A percentile compares a stretch with the other conserved stretches of the same genome.
Conservation (phyloP, 2,888 invertebrate genomes). For the Steinernema carpocapsae region DNA sequence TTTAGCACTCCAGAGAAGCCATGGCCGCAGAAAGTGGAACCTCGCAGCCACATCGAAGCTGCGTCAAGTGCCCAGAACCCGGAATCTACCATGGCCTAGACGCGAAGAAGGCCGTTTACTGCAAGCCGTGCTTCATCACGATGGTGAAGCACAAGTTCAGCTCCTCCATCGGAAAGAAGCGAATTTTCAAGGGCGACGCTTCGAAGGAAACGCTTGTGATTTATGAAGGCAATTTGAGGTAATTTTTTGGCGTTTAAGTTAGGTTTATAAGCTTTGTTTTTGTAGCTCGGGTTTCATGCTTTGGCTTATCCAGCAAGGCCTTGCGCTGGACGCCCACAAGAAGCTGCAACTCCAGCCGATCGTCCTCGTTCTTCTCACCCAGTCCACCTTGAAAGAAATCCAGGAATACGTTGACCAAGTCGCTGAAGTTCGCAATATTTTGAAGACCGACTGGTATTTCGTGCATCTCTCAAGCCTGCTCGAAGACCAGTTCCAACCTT, state of each 20-base stretch:
- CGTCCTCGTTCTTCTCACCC: slow-evolving; percentile 20
- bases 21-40: not conserved
- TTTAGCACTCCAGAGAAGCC: not conserved
- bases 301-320: slow-evolving; percentile 37
- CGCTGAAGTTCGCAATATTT: not conserved
- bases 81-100: slow-evolving; percentile 51
- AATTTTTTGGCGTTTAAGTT: not conserved
- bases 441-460: slow-evolving; percentile 39
- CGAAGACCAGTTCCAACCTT: slow-evolving; percentile 21
- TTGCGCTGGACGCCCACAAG: slow-evolving; percentile 45
- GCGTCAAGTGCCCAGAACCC: slow-evolving; percentile 46
- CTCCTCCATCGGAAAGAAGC: slow-evolving; percentile 57
- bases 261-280: not conserved
- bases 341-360: slow-evolving; percentile 36
- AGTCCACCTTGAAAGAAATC: not conserved
- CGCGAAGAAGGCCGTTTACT: slow-evolving; percentile 61
- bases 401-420: not conserved
- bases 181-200: slow-evolving; percentile 55
- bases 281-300: slow-evolving; percentile 38
- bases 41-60: slow-evolving; percentile 3
- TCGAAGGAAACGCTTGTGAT: slow-evolving; percentile 50
- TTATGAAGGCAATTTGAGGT: slow-evolving; percentile 46
- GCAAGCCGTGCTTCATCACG: slow-evolving; percentile 57
- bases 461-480: slow-evolving; percentile 48
- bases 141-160: slow-evolving; percentile 65